Conservation (phyloP, 2,888 invertebrate genomes). For the Odontothrips loti region DNA sequence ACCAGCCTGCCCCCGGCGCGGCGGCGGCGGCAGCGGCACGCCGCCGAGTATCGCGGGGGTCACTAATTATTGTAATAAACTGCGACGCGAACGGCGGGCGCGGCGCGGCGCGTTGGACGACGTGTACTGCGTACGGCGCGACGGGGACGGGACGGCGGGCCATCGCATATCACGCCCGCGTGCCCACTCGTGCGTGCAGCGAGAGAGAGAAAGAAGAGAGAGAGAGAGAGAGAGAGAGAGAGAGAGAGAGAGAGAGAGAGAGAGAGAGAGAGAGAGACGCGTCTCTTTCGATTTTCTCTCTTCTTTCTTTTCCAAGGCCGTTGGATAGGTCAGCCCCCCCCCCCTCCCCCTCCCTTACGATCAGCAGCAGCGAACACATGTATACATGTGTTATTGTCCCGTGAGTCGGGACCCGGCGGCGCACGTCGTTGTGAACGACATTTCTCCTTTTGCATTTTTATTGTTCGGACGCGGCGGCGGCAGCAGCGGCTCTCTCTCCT, state of each 20-base stretch:
- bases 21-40: not conserved
- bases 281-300: not conserved
- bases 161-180: conserved; percentile 7
- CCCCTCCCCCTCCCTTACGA: not conserved
- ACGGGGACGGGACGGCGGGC: too few species aligned
- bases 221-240: too few species aligned
- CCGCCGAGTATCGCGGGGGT: not conserved
- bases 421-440: too few species aligned
- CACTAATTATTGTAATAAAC: conserved; percentile 24
- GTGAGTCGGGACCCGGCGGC: too few species aligned
- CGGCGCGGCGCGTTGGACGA: not conserved
- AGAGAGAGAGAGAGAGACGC: too few species aligned
- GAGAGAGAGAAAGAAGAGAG: too few species aligned
- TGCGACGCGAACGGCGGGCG: not conserved
- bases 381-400: too few species aligned
- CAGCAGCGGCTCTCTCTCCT: not conserved
- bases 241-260: too few species aligned
- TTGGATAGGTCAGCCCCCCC: not conserved
- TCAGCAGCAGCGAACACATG: too few species aligned
- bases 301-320: not conserved
- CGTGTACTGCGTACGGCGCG: not conserved
- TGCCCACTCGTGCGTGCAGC: conserved; percentile 10
- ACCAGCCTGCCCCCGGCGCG: not conserved
- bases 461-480: too few species aligned
- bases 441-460: too few species aligned